A percentile compares a stretch with the other conserved stretches of the same genome.
Conservation (phyloP, 2,797 vertebrate genomes). For the Pangasius mekongensis region DNA sequence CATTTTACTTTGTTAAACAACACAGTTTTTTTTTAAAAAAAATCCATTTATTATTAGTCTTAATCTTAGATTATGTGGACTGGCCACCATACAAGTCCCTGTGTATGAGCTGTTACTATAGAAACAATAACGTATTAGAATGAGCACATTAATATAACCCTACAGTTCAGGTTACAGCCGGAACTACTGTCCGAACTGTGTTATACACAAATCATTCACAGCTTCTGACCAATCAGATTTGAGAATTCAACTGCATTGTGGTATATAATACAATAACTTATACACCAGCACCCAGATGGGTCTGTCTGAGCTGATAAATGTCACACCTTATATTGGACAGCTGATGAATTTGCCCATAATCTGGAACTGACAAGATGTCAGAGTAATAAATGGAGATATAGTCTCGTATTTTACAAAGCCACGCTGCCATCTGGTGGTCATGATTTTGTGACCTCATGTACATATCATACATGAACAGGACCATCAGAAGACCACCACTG, state of each 20-base stretch:
- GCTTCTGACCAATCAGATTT: neutral
- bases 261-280: neutral
- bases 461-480: no score
- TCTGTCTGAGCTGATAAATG: constrained; percentile 28
- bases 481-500: neutral
- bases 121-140: neutral
- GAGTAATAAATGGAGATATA: constrained; percentile 22
- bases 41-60: neutral
- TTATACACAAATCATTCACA: neutral
- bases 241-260: neutral
- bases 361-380: constrained; percentile 26
- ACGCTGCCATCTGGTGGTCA: constrained; percentile 72
- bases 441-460: neutral
- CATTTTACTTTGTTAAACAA: no score
- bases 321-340: neutral
- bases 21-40: neutral
- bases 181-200: neutral
- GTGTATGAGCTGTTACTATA: neutral
- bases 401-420: constrained; percentile 41
- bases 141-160: neutral
- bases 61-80: neutral
- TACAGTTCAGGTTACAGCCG: neutral
- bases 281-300: neutral
- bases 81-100: no score
- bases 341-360: constrained; percentile 28